These are phyloP conservation scores for Serrognathus titanus DNA, from an alignment of 2,888 invertebrate genomes.

Conservation along the genomic window DNA sequence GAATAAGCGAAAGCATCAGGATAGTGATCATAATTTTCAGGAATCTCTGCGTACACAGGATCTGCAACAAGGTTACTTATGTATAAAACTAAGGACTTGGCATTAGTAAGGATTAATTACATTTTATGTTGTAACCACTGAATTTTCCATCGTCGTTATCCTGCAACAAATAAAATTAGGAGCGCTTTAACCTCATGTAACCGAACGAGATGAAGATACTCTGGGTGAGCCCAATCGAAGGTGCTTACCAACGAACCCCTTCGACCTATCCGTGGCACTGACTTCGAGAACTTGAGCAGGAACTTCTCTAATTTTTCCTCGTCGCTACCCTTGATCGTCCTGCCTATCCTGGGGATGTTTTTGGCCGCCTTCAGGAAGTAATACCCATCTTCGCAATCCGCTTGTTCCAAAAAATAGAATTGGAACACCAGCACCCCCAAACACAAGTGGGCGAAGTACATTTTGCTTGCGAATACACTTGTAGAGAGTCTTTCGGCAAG, in stretches of 20 bases:
- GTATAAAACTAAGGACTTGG: too few species aligned
- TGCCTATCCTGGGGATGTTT: constrained; percentile 42
- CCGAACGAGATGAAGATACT: too few species aligned
- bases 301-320: constrained; percentile 45
- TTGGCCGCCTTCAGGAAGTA: constrained; percentile 45
- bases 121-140: too few species aligned
- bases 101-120: too few species aligned
- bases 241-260: constrained; percentile 29
- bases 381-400: constrained; percentile 14
- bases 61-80: too few species aligned
- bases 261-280: constrained; percentile 50
- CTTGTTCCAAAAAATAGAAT: constrained; percentile 4
- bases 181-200: too few species aligned
- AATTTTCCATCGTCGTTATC: too few species aligned
- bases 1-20: too few species aligned
- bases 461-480: not conserved
- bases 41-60: too few species aligned
- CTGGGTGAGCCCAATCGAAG: too few species aligned
- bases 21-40: too few species aligned
- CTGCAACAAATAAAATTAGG: too few species aligned
- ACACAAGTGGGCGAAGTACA: constrained; percentile 3
- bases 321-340: constrained; percentile 23
- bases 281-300: constrained; percentile 51
- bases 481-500: not conserved
- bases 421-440: constrained; percentile 3